Percentiles rank a stretch among this genome's conserved stretches.
These are phyloP conservation scores for Diplodus puntazzo DNA, from an alignment of 2,797 vertebrate species.

Conservation along the genomic window DNA sequence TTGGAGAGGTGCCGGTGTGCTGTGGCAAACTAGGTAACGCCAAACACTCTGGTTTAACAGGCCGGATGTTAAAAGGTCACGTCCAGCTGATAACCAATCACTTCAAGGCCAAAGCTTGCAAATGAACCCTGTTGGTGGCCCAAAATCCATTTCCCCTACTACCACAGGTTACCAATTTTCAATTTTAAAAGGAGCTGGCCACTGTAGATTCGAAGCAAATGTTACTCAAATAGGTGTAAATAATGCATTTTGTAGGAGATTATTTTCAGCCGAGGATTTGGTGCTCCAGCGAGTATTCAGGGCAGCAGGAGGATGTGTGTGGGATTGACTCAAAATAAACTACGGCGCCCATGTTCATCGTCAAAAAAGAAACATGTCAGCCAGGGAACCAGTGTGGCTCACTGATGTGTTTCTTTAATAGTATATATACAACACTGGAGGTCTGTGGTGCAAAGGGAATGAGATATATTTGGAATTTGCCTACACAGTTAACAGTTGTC, in stretches of 20 bases:
- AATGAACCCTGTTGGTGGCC: too few relatives aligned
- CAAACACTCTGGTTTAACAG: not conserved
- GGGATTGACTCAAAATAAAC: constrained; percentile 28
- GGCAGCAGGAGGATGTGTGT: constrained; percentile 2
- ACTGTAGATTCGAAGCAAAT: not conserved
- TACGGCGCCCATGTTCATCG: not conserved
- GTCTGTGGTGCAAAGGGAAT: not conserved
- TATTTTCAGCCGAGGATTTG: constrained; percentile 13
- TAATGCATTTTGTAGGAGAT: not conserved
- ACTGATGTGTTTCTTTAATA: constrained; percentile 17
- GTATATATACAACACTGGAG: not conserved
- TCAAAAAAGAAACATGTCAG: constrained; percentile 23
- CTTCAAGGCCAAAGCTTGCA: not conserved
- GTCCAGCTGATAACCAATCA: not conserved
- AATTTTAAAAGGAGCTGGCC: not conserved
- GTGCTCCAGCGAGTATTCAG: constrained; percentile 11
- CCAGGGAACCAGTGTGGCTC: not conserved
- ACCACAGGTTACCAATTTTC: too few relatives aligned
- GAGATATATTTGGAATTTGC: not conserved
- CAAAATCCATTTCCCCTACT: not conserved
- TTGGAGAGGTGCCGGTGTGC: not conserved
- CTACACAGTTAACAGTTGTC: not conserved
- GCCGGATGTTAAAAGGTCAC: not conserved
- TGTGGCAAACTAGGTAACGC: not conserved
- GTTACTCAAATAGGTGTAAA: not conserved